Conservation (phyloP, 2,797 vertebrate genomes). For the Atherinosoma microstoma region DNA sequence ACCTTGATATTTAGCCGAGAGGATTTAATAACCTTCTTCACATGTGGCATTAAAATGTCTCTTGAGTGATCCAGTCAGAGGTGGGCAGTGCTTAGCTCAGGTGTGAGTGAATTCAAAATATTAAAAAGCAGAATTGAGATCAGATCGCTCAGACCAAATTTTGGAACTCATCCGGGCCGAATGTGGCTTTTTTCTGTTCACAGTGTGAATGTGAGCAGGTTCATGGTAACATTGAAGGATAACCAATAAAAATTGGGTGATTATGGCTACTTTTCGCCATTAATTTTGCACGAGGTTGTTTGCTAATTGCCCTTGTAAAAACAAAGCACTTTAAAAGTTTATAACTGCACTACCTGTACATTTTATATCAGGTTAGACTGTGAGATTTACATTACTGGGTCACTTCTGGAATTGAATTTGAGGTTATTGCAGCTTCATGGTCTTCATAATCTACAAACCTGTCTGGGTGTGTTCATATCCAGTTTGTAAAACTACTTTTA, state of each 20-base stretch:
- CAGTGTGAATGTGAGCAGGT: not conserved
- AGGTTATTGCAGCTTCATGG: not conserved
- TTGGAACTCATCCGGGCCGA: not conserved
- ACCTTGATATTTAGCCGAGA: conserved; percentile 27
- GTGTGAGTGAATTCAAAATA: not conserved
- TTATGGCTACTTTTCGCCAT: not conserved
- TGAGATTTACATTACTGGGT: not conserved
- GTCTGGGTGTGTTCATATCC: not conserved
- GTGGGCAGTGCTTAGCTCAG: not conserved
- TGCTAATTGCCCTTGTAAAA: not conserved
- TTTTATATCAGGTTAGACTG: not conserved
- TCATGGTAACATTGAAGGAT: not conserved
- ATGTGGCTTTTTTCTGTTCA: not conserved
- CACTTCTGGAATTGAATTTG: not conserved
- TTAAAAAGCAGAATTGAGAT: not conserved
- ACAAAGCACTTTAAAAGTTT: not conserved
- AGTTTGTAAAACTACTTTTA: too few relatives aligned
- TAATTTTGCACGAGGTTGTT: not conserved
- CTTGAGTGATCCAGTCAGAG: not conserved
- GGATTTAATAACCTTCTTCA: conserved; percentile 10
- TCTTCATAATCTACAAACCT: not conserved
- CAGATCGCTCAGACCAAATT: not conserved
- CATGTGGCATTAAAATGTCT: not conserved
- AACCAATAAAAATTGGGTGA: not conserved
- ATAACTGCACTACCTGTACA: not conserved